These are phyloP conservation scores for Platalea minor DNA, from an alignment of 2,797 vertebrate genomes.

Conservation along the genomic window DNA sequence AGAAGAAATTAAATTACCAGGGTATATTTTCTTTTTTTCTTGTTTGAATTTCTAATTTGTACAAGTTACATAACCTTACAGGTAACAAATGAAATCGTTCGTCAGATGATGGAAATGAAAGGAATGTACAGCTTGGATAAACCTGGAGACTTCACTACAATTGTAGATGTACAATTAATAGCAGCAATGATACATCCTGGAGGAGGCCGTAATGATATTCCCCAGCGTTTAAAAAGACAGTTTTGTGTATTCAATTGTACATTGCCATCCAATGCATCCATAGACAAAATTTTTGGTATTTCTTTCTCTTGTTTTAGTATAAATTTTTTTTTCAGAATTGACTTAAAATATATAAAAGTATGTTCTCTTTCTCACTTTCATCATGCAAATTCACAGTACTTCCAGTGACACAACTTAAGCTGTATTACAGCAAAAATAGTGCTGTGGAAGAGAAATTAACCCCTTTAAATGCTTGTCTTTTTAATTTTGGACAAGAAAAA, in stretches of 20 bases:
- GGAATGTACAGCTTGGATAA: constrained; percentile 82
- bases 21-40: background rate
- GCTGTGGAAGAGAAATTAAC: background rate
- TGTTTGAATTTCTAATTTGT: background rate
- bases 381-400: background rate
- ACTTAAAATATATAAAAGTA: background rate
- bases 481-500: background rate
- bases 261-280: constrained; percentile 74
- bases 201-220: constrained; percentile 80
- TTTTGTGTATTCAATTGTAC: constrained; percentile 80
- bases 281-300: constrained; percentile 81
- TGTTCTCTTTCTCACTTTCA: background rate
- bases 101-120: constrained; percentile 82
- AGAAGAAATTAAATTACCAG: background rate
- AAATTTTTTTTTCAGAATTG: background rate
- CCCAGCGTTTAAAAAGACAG: constrained; percentile 78
- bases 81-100: constrained; percentile 81
- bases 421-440: background rate
- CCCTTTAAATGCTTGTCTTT: background rate
- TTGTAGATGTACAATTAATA: constrained; percentile 77
- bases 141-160: constrained; percentile 78
- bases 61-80: constrained; percentile 33
- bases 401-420: background rate
- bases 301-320: background rate
- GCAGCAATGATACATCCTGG: constrained; percentile 81